A percentile compares a stretch with the other conserved stretches of the same genome.
phyloP scores from a whole-genome alignment of 2,113 vertebrate species.

The Hypocryptadius cinnamomeus region DNA sequence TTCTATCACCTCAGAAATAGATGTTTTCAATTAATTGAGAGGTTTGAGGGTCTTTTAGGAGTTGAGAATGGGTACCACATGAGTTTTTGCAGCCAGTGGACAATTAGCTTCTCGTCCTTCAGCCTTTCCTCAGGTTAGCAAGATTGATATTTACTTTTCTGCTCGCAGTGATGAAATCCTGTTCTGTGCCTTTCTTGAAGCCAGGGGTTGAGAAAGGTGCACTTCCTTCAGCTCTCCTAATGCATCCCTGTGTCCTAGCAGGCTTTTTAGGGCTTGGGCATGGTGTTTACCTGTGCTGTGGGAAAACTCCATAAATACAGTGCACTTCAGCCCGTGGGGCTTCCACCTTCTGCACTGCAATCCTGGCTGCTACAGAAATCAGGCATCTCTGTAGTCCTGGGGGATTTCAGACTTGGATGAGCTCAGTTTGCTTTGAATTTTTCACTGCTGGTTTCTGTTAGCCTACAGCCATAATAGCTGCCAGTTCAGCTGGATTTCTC shows the following conservation, averaged over 20 bases:
- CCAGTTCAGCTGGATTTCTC: not conserved
- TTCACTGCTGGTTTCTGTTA: not conserved
- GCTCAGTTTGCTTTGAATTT: not conserved
- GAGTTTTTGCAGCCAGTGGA: not conserved
- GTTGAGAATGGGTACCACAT: not conserved
- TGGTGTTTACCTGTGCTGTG: not conserved
- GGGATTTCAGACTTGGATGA: not conserved
- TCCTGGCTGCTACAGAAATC: rapidly evolving
- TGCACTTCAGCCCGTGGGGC: not conserved
- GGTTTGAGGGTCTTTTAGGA: not conserved
- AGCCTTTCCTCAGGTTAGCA: not conserved
- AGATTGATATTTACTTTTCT: not conserved
- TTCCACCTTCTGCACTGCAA: rapidly evolving
- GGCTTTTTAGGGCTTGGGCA: not conserved
- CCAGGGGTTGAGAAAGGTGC: not conserved
- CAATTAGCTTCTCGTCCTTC: not conserved
- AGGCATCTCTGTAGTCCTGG: not conserved
- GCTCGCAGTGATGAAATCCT: not conserved
- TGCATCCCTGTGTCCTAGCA: not conserved
- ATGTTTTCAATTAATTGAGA: not conserved
- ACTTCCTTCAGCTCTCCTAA: not conserved
- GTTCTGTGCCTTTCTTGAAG: not conserved
- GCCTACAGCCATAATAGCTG: not conserved
- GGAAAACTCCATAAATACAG: not conserved
- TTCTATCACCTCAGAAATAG: not conserved